A percentile compares a stretch with the other conserved stretches of the same genome.
Conservation (phyloP, 2,797 vertebrate species). For the Gymnodraco acuticeps region DNA sequence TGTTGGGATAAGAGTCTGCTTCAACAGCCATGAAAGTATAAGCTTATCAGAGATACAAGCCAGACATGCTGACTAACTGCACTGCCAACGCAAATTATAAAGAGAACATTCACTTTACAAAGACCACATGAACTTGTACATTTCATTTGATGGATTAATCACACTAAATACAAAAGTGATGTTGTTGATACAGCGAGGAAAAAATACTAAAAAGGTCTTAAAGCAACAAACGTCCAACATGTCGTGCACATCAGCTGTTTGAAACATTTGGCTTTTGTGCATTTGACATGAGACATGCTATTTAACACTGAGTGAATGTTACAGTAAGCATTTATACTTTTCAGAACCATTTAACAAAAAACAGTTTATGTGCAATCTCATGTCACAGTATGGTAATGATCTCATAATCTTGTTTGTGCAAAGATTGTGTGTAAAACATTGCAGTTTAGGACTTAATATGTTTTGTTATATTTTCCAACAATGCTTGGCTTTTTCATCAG, state of each 20-base stretch:
- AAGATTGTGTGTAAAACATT: slow-evolving; percentile 6
- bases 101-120: not conserved
- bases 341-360: not conserved
- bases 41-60: slow-evolving; percentile 38
- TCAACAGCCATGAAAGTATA: slow-evolving; percentile 4
- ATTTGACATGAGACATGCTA: not conserved
- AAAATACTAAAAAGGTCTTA: not conserved
- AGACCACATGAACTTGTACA: slow-evolving; percentile 8
- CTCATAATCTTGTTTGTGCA: not conserved
- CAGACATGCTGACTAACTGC: slow-evolving; percentile 42
- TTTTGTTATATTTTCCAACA: slow-evolving; percentile 12
- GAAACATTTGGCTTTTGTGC: not conserved
- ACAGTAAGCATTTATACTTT: not conserved
- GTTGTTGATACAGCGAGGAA: not conserved
- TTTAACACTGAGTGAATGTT: not conserved
- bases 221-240: slow-evolving; percentile 1
- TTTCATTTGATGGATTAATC: slow-evolving; percentile 2
- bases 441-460: not conserved
- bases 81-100: slow-evolving; percentile 1
- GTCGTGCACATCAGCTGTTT: not conserved
- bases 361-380: slow-evolving; percentile 7
- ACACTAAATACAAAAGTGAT: slow-evolving; percentile 7
- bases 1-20: slow-evolving; percentile 22
- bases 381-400: slow-evolving; percentile 1
- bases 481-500: not conserved